Conservation (phyloP, 2,888 invertebrate genomes). For the Pollenia labialis region DNA sequence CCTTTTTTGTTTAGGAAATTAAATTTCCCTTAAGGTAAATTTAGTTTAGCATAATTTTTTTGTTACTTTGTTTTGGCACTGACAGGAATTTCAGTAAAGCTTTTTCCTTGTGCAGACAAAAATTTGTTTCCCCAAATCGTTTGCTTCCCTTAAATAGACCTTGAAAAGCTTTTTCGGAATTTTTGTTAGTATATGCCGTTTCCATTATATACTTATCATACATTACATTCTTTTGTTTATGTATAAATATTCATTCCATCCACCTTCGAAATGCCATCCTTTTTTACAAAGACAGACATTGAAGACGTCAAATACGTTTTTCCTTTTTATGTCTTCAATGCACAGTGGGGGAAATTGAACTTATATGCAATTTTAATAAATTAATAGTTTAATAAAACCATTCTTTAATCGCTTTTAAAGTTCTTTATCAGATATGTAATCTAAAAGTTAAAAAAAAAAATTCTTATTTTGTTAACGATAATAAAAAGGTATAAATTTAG, state of each 20-base stretch:
- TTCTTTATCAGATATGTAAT: too few species aligned
- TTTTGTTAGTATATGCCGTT: constrained; percentile 16
- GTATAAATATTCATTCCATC: constrained; percentile 5
- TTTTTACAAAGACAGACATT: constrained; percentile 14
- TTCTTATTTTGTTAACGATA: too few species aligned
- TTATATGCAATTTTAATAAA: too few species aligned
- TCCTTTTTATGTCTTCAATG: constrained; percentile 9
- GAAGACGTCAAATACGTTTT: constrained; percentile 38
- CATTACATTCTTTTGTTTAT: not conserved
- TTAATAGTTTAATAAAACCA: too few species aligned
- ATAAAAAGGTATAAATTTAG: too few species aligned
- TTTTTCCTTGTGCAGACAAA: constrained; percentile 62
- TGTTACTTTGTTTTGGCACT: not conserved
- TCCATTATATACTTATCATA: constrained; percentile 49
- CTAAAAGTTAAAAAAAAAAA: too few species aligned
- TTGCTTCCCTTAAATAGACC: not conserved
- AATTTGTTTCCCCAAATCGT: not conserved
- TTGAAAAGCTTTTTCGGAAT: constrained; percentile 43
- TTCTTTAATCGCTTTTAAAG: too few species aligned
- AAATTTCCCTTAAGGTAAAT: constrained; percentile 57
- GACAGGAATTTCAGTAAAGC: constrained; percentile 29
- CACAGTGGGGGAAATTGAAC: too few species aligned
- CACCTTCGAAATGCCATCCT: constrained; percentile 26
- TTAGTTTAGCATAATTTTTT: constrained; percentile 1
- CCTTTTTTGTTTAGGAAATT: constrained; percentile 55